phyloP scores from a whole-genome alignment of 1,140 invertebrate genomes.

The Lepidostoma basale region DNA sequence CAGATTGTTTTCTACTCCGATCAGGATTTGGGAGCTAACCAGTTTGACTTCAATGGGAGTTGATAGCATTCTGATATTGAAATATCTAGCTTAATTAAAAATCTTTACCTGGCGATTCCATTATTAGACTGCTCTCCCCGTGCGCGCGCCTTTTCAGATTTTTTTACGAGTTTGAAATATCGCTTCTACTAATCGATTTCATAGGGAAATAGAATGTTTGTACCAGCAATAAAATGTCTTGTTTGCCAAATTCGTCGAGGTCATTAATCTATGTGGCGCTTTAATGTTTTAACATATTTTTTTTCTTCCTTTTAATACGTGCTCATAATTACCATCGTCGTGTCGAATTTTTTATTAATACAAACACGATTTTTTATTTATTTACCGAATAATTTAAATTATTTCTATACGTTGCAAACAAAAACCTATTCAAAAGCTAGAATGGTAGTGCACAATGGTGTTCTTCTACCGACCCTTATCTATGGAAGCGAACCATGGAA shows the following conservation, averaged over 20 bases:
- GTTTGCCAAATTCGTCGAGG: slow-evolving; percentile 12
- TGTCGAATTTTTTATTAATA: too few relatives aligned
- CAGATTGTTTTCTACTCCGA: too few relatives aligned
- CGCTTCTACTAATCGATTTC: neutral
- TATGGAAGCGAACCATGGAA: too few relatives aligned
- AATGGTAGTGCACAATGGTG: too few relatives aligned
- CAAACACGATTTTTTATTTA: too few relatives aligned
- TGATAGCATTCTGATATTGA: neutral
- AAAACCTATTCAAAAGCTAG: too few relatives aligned
- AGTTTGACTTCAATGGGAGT: neutral
- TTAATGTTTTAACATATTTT: slow-evolving; percentile 4
- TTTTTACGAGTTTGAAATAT: neutral
- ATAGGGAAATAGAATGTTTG: neutral
- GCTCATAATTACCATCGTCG: neutral
- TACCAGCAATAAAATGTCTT: neutral
- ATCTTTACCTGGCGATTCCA: neutral
- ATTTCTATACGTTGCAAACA: too few relatives aligned
- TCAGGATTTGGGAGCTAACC: too few relatives aligned
- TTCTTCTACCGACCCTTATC: too few relatives aligned
- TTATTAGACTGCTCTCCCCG: neutral
- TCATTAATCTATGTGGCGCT: slow-evolving; percentile 10
- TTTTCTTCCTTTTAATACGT: neutral
- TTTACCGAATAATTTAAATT: too few relatives aligned
- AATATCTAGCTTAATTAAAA: slow-evolving; percentile 5
- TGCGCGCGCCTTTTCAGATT: neutral